These are phyloP conservation scores for Crambe crambe DNA, from an alignment of 37 sponge, comb jelly and placozoan genomes.

Conservation along the genomic window DNA sequence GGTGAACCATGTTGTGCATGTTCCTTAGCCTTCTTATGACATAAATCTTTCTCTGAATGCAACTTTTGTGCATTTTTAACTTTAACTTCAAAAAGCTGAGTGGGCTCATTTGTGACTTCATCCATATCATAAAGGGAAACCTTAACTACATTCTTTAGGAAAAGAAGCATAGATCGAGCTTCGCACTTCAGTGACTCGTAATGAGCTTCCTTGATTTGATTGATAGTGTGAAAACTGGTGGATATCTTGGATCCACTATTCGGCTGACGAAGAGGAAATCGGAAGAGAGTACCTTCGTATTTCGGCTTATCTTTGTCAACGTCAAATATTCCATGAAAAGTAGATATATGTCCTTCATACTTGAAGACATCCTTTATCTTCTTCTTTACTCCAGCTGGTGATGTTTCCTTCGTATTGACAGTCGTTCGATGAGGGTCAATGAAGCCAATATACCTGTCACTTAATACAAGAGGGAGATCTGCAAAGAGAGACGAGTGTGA, in stretches of 20 bases:
- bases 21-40: not conserved
- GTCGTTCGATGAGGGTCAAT: constrained; percentile 52
- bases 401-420: not conserved
- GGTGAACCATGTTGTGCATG: not conserved
- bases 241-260: constrained; percentile 47
- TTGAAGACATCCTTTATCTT: constrained; percentile 30
- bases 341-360: constrained; percentile 29
- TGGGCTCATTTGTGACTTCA: not conserved
- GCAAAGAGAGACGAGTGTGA: constrained; percentile 2
- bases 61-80: not conserved
- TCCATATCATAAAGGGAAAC: constrained; percentile 42
- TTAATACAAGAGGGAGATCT: constrained; percentile 72
- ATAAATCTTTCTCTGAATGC: not conserved
- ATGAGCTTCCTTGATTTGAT: constrained; percentile 31
- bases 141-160: constrained; percentile 50
- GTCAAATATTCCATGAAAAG: constrained; percentile 43
- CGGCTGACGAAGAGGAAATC: constrained; percentile 71
- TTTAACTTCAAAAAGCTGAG: not conserved
- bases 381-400: constrained; percentile 7
- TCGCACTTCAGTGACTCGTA: constrained; percentile 51
- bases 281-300: constrained; percentile 73
- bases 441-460: constrained; percentile 44
- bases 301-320: not conserved
- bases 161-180: constrained; percentile 55
- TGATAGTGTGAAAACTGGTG: constrained; percentile 7